phyloP scores from a whole-genome alignment of 2,113 vertebrate species.

The Sterrhoptilus dennistouni region DNA sequence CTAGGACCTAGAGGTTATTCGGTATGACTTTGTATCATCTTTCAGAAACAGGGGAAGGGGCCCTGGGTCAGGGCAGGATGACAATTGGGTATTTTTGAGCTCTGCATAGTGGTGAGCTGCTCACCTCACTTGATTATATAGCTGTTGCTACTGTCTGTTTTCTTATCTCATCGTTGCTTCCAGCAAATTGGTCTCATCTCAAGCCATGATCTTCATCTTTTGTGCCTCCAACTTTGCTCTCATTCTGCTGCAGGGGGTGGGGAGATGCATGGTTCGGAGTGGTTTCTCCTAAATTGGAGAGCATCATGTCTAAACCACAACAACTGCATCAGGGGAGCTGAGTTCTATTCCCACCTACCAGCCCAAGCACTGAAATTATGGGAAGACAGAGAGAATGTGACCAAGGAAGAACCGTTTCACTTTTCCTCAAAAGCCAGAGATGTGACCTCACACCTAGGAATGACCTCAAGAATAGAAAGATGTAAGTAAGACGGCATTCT shows the following conservation, averaged over 20 bases:
- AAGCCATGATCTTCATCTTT: background rate
- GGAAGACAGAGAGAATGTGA: background rate
- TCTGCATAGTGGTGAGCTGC: background rate
- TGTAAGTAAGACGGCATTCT: background rate
- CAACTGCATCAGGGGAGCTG: accelerated
- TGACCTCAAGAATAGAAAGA: background rate
- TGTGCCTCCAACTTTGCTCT: background rate
- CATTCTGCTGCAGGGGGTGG: background rate
- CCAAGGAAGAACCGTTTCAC: background rate
- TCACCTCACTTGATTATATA: background rate
- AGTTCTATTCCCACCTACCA: background rate
- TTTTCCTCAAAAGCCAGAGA: background rate
- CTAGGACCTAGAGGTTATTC: background rate
- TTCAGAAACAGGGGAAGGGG: background rate
- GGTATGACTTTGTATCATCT: background rate
- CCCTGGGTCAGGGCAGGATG: accelerated
- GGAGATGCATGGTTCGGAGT: background rate
- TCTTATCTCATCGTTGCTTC: background rate
- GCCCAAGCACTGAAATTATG: background rate
- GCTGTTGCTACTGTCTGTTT: background rate
- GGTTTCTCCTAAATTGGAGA: background rate
- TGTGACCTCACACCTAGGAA: background rate
- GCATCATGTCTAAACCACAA: background rate
- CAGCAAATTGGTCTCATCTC: background rate
- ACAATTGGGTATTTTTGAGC: background rate